phyloP scores from a whole-genome alignment of 1,140 invertebrate species.

The Ips typographus region DNA sequence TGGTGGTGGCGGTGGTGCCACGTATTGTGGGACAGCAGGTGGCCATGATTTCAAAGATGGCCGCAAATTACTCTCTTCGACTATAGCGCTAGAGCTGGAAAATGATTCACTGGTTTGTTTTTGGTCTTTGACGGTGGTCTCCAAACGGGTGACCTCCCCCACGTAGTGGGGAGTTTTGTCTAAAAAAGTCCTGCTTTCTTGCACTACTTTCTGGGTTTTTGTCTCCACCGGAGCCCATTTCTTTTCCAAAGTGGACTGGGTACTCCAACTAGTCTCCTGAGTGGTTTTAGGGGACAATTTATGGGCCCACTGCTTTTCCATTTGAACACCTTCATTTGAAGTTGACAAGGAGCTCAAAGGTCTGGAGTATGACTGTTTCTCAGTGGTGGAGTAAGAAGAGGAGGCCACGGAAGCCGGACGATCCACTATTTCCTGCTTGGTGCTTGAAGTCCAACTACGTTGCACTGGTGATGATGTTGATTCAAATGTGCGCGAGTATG shows the following conservation, averaged over 20 bases:
- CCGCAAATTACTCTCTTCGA: conserved; percentile 51
- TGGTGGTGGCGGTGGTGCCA: conserved; percentile 56
- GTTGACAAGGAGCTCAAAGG: conserved; percentile 45
- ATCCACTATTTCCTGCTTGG: conserved; percentile 43
- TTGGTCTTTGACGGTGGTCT: conserved; percentile 36
- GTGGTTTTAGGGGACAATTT: conserved; percentile 58
- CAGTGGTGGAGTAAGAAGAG: conserved; percentile 39
- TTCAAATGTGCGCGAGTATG: conserved; percentile 33
- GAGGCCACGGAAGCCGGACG: conserved; percentile 34
- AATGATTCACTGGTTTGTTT: conserved; percentile 9
- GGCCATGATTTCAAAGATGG: conserved; percentile 53
- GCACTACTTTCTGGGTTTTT: conserved; percentile 36
- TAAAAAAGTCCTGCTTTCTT: conserved; percentile 40
- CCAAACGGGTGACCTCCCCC: conserved; percentile 45
- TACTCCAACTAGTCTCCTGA: conserved; percentile 44
- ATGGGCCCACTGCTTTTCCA: conserved; percentile 65
- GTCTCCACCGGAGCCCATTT: conserved; percentile 42
- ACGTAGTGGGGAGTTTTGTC: conserved; percentile 49
- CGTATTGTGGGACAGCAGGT: conserved; percentile 43
- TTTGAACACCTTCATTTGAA: conserved; percentile 57
- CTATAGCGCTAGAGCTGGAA: conserved; percentile 47
- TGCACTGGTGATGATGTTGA: conserved; percentile 32
- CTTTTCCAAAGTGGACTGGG: conserved; percentile 46
- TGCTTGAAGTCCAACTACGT: conserved; percentile 54
- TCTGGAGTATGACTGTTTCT: conserved; percentile 36